These are phyloP conservation scores for Scortum barcoo DNA, from an alignment of 2,113 vertebrate genomes.

Conservation along the genomic window DNA sequence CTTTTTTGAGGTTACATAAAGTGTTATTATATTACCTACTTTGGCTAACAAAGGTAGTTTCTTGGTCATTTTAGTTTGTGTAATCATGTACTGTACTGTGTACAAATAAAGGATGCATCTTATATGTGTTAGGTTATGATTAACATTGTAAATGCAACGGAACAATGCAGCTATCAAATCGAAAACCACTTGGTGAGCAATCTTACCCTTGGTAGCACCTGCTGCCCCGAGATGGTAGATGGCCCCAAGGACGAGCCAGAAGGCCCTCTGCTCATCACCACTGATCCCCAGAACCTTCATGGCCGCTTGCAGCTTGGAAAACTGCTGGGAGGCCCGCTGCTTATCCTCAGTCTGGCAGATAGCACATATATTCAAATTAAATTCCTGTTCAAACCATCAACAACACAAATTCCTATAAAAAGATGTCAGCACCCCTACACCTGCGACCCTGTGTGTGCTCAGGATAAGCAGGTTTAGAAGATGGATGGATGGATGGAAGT, in stretches of 20 bases:
- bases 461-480: no score
- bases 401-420: background rate
- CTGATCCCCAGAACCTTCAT: constrained; percentile 96
- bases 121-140: background rate
- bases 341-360: constrained; percentile 90
- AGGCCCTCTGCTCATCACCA: constrained; percentile 90
- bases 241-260: constrained; percentile 90
- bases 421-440: no score
- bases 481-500: no score
- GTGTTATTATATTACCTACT: constrained; percentile 20
- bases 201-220: constrained; percentile 94
- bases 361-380: constrained; percentile 11
- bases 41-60: background rate
- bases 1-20: constrained; percentile 23
- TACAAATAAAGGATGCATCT: background rate
- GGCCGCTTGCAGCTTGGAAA: constrained; percentile 94
- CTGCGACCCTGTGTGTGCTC: no score
- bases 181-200: background rate
- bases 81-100: background rate
- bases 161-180: background rate
- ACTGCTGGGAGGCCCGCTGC: constrained; percentile 93
- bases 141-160: background rate
- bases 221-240: constrained; percentile 96
- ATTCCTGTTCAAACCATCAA: background rate
- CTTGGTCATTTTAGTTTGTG: background rate